Evolutionary conservation across 2,113 vertebrate species (phyloP).

Genomic region (Ranitomeya variabilis): DNA sequence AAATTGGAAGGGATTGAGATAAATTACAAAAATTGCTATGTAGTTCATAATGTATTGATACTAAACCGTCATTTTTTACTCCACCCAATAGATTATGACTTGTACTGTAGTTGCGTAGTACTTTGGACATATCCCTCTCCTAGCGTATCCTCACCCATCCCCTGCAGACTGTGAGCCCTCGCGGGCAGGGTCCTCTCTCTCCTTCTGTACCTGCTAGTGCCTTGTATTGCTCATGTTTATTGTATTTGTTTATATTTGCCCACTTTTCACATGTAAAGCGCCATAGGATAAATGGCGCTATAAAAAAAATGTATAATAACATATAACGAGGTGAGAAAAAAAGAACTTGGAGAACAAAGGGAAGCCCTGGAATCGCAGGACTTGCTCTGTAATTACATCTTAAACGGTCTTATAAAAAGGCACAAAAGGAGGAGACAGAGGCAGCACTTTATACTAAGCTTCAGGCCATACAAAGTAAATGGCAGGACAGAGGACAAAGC

Average conservation of each 20-base stretch:
- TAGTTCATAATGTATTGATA: neutral
- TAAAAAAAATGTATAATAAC: too few species aligned
- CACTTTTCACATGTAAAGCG: too few species aligned
- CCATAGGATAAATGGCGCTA: too few species aligned
- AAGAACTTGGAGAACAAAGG: conserved; percentile 19
- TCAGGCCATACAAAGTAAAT: conserved; percentile 23
- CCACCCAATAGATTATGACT: neutral
- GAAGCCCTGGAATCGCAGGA: neutral
- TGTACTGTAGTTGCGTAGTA: neutral
- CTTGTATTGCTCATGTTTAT: too few species aligned
- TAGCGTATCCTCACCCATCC: too few species aligned
- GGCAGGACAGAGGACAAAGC: conserved; percentile 25
- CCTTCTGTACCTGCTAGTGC: too few species aligned
- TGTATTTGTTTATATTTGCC: too few species aligned
- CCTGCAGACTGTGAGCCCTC: too few species aligned
- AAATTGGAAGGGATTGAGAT: neutral
- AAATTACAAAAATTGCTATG: neutral
- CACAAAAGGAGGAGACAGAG: conserved; percentile 20
- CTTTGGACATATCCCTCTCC: too few species aligned
- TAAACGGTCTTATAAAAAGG: neutral
- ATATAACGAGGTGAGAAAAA: neutral
- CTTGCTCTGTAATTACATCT: conserved; percentile 23
- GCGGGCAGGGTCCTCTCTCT: too few species aligned
- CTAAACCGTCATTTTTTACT: neutral
- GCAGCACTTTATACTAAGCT: neutral